Evolutionary conservation across 2,797 vertebrate genomes (phyloP), one percentile per base, ranked within the genome.

Genomic region (Harpagifer antarcticus): DNA sequence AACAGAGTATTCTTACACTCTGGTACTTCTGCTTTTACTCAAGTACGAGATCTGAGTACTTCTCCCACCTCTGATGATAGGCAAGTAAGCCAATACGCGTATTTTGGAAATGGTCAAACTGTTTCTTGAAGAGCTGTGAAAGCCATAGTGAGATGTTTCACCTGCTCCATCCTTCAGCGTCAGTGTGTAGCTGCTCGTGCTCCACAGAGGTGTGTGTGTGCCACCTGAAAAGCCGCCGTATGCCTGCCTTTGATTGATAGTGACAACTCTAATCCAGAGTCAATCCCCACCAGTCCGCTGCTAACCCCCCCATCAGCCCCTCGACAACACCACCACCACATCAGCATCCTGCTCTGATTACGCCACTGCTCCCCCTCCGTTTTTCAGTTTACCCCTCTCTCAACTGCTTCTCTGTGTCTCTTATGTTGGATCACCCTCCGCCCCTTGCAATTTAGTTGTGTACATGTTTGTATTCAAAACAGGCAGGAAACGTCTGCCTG

Each of bases 161-260:
- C 47, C 49, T 49, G 44, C 45, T 7, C 33, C 23, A 1, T 33
- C 37, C 7, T 37, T 9, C 3, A 49, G 44, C 27, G 8, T 56
- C 2, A n/a, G 62, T 12, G 50, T 43, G 49, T 20, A 52, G 40
- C 59, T 48, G 31, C 15, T 44, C 37, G 50, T 31, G 14, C 31
- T 17, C 45, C 86, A 71, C 56, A 78, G 71, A 83, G 60, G 17
- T 64, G 66, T 66, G 40, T 80, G 89, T 86, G 71, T 85, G 82
- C 63, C 78, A 81, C 85, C 82, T 93, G 83, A 82, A 91, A 87
- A 88, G 60, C 68, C 81, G 57, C 53, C 16, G 82, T 89, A 86
- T 82, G 74, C 62, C 59, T 52, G 16, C 10, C 44, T 71, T 42
- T 86, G 86, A 86, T 79, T 82, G 84, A 88, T 59, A 80, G 73